Conservation (phyloP, 1,140 invertebrate species). For the Atta colombica region DNA sequence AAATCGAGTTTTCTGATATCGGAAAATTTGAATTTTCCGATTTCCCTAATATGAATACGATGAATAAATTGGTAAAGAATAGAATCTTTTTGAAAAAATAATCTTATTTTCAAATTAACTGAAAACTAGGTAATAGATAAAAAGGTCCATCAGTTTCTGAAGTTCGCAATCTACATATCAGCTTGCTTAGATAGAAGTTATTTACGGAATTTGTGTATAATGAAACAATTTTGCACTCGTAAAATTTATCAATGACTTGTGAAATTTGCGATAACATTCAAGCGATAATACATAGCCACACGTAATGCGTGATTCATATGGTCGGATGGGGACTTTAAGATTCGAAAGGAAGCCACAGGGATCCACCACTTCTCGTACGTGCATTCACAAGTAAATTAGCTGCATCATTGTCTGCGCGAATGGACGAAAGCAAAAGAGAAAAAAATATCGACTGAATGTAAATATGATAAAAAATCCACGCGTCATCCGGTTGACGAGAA, state of each 20-base stretch:
- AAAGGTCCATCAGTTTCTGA: not conserved
- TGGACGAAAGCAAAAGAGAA: conserved; percentile 35
- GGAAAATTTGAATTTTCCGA: not conserved
- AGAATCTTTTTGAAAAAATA: not conserved
- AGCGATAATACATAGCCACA: not conserved
- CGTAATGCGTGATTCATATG: conserved; percentile 20
- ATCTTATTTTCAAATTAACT: not conserved
- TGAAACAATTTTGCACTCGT: not conserved
- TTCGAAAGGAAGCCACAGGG: conserved; percentile 65
- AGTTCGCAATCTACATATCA: not conserved
- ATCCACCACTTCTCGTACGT: conserved; percentile 62
- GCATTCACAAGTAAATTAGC: conserved; percentile 72
- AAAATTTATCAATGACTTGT: conserved; percentile 10
- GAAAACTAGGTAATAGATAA: not conserved
- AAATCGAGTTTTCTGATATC: not conserved
- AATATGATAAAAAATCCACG: conserved; percentile 70
- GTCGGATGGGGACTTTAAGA: conserved; percentile 46
- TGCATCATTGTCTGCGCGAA: conserved; percentile 69
- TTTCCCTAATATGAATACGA: not conserved
- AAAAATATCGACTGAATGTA: conserved; percentile 68
- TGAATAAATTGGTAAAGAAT: not conserved
- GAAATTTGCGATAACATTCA: conserved; percentile 7
- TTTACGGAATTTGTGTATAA: not conserved
- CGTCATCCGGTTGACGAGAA: conserved; percentile 70
- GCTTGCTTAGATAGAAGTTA: not conserved